Base-by-base conservation (phyloP, 2,888 invertebrate species). In the Sylvicola cinctus region DNA sequence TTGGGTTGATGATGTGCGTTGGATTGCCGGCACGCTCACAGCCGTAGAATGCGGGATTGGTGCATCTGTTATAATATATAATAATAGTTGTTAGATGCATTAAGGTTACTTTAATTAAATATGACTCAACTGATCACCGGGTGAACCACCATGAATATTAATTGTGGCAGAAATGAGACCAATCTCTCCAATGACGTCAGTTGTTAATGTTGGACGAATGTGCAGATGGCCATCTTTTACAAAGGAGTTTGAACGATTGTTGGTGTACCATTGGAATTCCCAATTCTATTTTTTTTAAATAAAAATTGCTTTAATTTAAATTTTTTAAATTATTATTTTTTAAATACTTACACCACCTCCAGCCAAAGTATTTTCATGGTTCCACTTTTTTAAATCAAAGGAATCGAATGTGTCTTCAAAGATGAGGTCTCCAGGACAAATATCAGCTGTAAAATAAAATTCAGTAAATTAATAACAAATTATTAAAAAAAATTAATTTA, bases 241-340 rank as follows among this genome's bases (percentile, higher is more conserved):
- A 49, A 65, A 75, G 32, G 71, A 71, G 52, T 74, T 74, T 2
- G 64, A 58, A 20, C 75, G 62, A 49, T 71, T 73, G 56, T 76
- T 75, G 44, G 52, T 62, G 51, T 73, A 73, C 53, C 68, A 68
- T 50, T 74, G 68, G 51, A 74, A 74, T 49, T 74, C 73, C 68
- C 69, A 68, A 49, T 73, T 72, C 70, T 72, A n/a, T n/a, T n/a
- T n/a, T n/a, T n/a, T n/a, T n/a, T n/a, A n/a, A n/a, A n/a, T n/a
- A n/a, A n/a, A n/a, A n/a, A n/a, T n/a, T n/a, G n/a, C n/a, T n/a
- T n/a, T n/a, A n/a, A n/a, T n/a, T n/a, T n/a, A n/a, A n/a, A n/a
- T n/a, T n/a, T n/a, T n/a, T n/a, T n/a, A n/a, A n/a, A n/a, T n/a
- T n/a, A n/a, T 7, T 25, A 7, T 8, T 11, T 7, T 7, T 25